Conservation (phyloP, 2,888 invertebrate species). For the Schrankia costaestrigalis region DNA sequence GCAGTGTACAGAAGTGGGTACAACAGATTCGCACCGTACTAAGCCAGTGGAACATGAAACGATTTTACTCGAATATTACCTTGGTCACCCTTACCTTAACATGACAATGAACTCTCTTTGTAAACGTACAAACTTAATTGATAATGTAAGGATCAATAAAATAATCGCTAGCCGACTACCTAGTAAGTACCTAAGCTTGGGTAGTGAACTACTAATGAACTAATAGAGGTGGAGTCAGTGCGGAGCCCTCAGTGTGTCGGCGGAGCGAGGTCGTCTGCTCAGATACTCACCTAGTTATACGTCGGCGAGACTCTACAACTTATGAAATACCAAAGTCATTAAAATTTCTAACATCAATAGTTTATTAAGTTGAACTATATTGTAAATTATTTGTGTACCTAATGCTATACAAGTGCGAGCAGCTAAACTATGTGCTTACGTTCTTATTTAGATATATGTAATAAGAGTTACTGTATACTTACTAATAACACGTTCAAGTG, state of each 20-base stretch:
- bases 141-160: constrained; percentile 69
- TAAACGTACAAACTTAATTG: constrained; percentile 77
- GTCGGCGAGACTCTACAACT: constrained; percentile 39
- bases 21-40: constrained; percentile 97
- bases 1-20: constrained; percentile 96
- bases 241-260: constrained; percentile 4
- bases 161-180: constrained; percentile 71
- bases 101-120: constrained; percentile 81
- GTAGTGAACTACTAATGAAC: constrained; percentile 46
- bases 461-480: constrained; percentile 54
- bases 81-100: constrained; percentile 67
- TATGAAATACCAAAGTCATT: constrained; percentile 77
- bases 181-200: constrained; percentile 58
- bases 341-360: constrained; percentile 73
- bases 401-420: constrained; percentile 79
- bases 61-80: constrained; percentile 73
- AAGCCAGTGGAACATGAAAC: constrained; percentile 69
- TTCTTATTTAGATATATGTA: constrained; percentile 60
- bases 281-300: no score
- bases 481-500: constrained; percentile 42
- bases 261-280: no score
- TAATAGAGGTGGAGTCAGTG: constrained; percentile 23
- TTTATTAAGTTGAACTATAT: constrained; percentile 64
- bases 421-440: constrained; percentile 66
- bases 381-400: constrained; percentile 67